Evolutionary conservation across 1,140 invertebrate species (phyloP), one percentile per base, ranked within the genome.

Genomic region (Metaphire vulgaris): DNA sequence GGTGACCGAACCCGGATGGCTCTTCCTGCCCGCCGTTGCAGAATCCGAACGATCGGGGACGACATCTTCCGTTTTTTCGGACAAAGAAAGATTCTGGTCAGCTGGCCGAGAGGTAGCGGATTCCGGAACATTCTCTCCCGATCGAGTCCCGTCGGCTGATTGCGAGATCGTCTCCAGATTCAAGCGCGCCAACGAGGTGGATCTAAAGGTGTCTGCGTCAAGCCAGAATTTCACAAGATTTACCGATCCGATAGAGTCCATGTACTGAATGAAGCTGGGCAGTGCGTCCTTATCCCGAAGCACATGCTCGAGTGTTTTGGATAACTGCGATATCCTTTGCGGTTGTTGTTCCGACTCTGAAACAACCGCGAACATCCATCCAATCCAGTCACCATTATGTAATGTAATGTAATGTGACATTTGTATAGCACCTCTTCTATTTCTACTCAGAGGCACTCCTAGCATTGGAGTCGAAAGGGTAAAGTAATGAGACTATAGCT

Each of bases 241-340:
- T 21, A 89, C 81, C 1, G 84, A 86, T 77, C 89, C 89, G 31
- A 86, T 85, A 0, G 88, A 86, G 33, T 92, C 91, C 87, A 92
- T 88, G 83, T 89, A 92, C 78, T 92, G 90, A 33, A 92, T 89
- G 81, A 92, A 92, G 81, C 90, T 91, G 6, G 89, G 88, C 6
- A 92, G 82, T n/a, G 90, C 91, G 82, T 89, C 88, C 80, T 91
- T 90, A 80, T 92, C 91, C 28, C 86, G 83, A 0, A 93, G 83
- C 74, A 92, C 89, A 76, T 92, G 89, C 21, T 84, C 80, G 26
- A 92, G 83, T 1, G 89, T 89, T 84, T 90, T 91, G 0, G 89
- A 90, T 6, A 92, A 83, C 26, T 87, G 85, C 6, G 90, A 91
- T 0, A 79, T 78, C 29, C 77, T 82, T 56, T 77, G 72, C 71